Evolutionary conservation across 2,888 invertebrate species (phyloP), one percentile per base, ranked within the genome.

Genomic region (Piscicola geometra): DNA sequence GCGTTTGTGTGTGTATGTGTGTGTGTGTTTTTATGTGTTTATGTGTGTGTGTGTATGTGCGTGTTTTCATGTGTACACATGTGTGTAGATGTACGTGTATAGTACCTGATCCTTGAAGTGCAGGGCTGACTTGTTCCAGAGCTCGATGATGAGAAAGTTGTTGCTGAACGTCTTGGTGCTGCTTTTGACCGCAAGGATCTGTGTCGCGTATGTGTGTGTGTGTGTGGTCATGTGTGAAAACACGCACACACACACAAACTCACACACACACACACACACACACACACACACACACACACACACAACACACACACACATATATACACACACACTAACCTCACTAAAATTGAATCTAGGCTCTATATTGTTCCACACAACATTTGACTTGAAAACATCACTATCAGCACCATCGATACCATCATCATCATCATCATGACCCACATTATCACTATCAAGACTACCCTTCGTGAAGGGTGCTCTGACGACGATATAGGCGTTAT

Each of bases 51-150:
- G 41, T 41, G 41, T 41, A 15, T 41, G 41, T 41, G 41, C 15
- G 41, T 41, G 41, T 41, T 5, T 41, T 5, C 15, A 15, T 41
- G 41, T 41, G 41, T 41, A 15, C 15, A 15, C 15, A 15, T 41
- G 41, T 41, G 41, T 41, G 41, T 41, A 15, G 5, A 15, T 15
- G 41, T 41, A 15, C 15, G 41, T 41, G 41, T 9, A 41, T 15
- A 41, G 5, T 9, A 56, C 60, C 60, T 56, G 60, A n/a, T 56
- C 60, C n/a, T 56, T 56, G 60, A 56, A 25, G n/a, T 56, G 60
- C 60, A 56, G n/a, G n/a, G 60, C 15, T 25, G 60, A 56, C n/a
- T 56, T 56, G 60, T 56, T 56, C 60, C 60, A 56, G 9, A 56
- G 25, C n/a, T 56, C 60, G n/a, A 56, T n/a, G 21, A 56, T 56